Base-by-base conservation (phyloP, 2,113 vertebrate species). In the Ia io region DNA sequence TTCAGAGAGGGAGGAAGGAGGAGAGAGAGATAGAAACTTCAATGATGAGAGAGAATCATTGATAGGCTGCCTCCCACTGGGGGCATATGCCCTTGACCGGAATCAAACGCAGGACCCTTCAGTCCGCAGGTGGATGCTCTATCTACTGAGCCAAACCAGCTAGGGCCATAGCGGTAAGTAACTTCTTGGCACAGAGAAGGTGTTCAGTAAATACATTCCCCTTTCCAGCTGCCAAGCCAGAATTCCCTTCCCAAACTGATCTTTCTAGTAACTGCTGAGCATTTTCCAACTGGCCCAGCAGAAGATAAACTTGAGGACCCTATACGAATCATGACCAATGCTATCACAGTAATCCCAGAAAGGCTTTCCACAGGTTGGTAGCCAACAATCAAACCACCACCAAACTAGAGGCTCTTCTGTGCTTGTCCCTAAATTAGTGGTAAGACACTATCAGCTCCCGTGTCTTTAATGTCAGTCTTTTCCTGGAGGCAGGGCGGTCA, bases 191-290 rank as follows among this genome's bases (percentile, higher is more conserved):
- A 90, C 56, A 20, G 0, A 65, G 71, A 87, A 87, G 9, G 37
- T 49, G 37, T 63, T 86, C 71, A 49, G 35, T 93, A 85, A 91
- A 76, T 85, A 35, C 18, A 77, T 93, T 93, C 83, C 25, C 44
- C 74, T 89, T 93, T 71, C 63, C 16, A 61, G 17, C 30, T 70
- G 90, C 63, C 77, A 88, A 73, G 84, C 49, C 82, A 35, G 56
- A 86, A 82, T 85, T 90, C n/a, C 42, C 8, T 78, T 76, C 35
- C 73, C 42, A 30, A 82, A 67, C 22, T 30, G 30, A 84, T 92
- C 61, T 92, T 97, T 96, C 80, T 88, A 95, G 32, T 88, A 82
- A 90, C 56, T 63, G 23, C 73, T 92, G 74, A 42, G 47, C 23
- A 30, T 91, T 93, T 94, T 93, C 95, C 95, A 97, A 69, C 9